These are phyloP conservation scores for Spisula subtruncata DNA, from an alignment of 2,888 invertebrate species.

Conservation along the genomic window DNA sequence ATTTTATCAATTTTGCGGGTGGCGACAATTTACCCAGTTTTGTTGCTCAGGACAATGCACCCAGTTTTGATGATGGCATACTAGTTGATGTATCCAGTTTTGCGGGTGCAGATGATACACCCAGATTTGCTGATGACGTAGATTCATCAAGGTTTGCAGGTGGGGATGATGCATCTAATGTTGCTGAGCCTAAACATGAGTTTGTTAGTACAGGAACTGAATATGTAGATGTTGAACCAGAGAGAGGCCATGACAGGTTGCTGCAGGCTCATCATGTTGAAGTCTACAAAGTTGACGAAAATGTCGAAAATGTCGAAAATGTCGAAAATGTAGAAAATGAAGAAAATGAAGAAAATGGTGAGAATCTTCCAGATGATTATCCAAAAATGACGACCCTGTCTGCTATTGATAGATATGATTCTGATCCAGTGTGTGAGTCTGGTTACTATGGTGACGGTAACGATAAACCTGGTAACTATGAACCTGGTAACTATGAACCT, in stretches of 20 bases:
- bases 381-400: background rate
- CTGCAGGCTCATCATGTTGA: too few relatives aligned
- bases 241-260: too few relatives aligned
- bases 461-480: too few relatives aligned
- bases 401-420: background rate
- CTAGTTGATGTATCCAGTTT: background rate
- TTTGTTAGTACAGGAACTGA: too few relatives aligned
- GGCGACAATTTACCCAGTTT: background rate
- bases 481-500: too few relatives aligned
- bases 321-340: too few relatives aligned
- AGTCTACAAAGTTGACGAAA: background rate
- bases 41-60: background rate
- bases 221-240: too few relatives aligned
- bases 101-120: background rate
- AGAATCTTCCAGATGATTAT: background rate
- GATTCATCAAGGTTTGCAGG: too few relatives aligned
- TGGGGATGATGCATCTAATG: background rate
- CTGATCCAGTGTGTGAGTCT: background rate
- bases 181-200: too few relatives aligned
- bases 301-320: background rate
- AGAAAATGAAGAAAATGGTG: background rate
- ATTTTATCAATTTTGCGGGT: background rate
- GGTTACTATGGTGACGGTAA: background rate
- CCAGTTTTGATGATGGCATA: background rate
- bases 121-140: background rate